phyloP scores from a whole-genome alignment of 2,797 vertebrate genomes.

The Gila robusta region DNA sequence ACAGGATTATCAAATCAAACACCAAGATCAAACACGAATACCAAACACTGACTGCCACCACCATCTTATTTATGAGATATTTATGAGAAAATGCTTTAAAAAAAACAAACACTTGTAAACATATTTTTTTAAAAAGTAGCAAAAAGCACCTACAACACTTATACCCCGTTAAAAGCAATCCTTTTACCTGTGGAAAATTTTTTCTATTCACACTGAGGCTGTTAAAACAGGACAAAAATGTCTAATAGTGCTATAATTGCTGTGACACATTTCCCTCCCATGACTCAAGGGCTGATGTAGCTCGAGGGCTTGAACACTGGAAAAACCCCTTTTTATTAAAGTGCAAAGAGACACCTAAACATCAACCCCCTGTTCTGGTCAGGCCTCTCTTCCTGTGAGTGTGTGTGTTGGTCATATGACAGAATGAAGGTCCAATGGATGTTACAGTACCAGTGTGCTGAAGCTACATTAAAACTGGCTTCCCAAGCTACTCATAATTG shows the following conservation, averaged over 20 bases:
- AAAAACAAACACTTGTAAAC: not conserved
- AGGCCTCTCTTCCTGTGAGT: conserved; percentile 9
- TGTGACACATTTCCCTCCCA: conserved; percentile 75
- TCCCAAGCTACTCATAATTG: too few species aligned
- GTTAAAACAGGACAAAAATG: conserved; percentile 70
- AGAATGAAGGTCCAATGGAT: not conserved
- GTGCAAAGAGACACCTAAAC: conserved; percentile 28
- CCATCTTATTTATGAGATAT: not conserved
- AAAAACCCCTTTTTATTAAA: conserved; percentile 58
- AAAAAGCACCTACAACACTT: conserved; percentile 17
- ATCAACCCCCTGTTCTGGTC: conserved; percentile 14
- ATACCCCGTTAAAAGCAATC: conserved; percentile 53
- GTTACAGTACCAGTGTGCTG: too few species aligned
- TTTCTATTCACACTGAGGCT: conserved; percentile 70
- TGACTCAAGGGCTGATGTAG: conserved; percentile 51
- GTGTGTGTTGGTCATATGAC: conserved; percentile 5
- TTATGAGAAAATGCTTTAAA: not conserved
- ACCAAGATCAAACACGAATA: not conserved
- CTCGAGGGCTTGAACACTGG: conserved; percentile 39
- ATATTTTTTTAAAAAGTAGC: conserved; percentile 14
- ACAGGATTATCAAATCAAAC: not conserved
- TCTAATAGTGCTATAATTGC: conserved; percentile 77
- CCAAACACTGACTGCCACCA: not conserved
- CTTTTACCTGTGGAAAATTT: conserved; percentile 61
- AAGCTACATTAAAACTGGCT: too few species aligned